Conservation (phyloP, 2,888 invertebrate species). For the Trissolcus japonicus region DNA sequence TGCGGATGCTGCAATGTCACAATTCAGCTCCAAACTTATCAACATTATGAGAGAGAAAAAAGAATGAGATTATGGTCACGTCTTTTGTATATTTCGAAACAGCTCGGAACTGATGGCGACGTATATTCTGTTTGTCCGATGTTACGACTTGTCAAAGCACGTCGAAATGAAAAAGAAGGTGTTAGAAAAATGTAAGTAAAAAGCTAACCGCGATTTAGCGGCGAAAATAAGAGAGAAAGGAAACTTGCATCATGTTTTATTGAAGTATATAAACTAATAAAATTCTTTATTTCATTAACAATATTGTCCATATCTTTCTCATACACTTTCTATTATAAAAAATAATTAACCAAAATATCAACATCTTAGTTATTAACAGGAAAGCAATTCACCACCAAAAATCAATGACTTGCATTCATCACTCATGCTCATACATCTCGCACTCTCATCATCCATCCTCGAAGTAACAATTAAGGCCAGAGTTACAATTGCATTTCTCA, state of each 20-base stretch:
- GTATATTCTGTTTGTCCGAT: too few species aligned
- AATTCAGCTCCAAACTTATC: too few species aligned
- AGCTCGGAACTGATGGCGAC: too few species aligned
- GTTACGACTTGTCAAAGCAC: too few species aligned
- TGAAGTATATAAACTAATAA: slow-evolving; percentile 66
- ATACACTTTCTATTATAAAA: slow-evolving; percentile 63
- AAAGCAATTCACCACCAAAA: slow-evolving; percentile 30
- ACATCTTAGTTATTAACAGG: slow-evolving; percentile 50
- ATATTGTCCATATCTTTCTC: slow-evolving; percentile 68
- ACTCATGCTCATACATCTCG: background rate
- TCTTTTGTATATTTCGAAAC: too few species aligned
- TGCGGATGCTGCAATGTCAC: too few species aligned
- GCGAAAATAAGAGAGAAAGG: background rate
- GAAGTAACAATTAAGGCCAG: background rate
- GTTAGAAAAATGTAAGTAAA: too few species aligned
- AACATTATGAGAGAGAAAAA: background rate
- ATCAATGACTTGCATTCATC: slow-evolving; percentile 12
- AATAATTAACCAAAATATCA: slow-evolving; percentile 67
- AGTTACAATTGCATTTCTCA: slow-evolving; percentile 5
- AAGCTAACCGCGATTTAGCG: background rate
- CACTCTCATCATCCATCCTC: background rate
- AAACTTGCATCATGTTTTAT: background rate
- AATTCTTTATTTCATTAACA: slow-evolving; percentile 73
- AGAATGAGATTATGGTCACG: too few species aligned
- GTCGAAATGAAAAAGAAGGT: too few species aligned